Conservation (phyloP, 2,888 invertebrate genomes). For the Vesta saturnalis region DNA sequence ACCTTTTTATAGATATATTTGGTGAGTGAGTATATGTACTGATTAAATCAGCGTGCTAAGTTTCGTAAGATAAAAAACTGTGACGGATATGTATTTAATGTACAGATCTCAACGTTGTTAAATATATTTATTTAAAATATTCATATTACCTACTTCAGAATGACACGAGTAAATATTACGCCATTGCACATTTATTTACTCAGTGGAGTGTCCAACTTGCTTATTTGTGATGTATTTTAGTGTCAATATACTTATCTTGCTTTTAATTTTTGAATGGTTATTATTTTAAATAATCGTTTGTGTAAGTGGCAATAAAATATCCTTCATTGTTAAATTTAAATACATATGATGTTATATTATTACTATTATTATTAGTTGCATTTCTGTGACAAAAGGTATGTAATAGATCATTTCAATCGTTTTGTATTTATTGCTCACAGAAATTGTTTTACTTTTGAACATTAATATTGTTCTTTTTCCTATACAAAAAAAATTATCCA, state of each 20-base stretch:
- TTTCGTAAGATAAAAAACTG: slow-evolving; percentile 26
- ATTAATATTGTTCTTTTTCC: slow-evolving; percentile 29
- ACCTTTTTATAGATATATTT: slow-evolving; percentile 21
- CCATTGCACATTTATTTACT: slow-evolving; percentile 32
- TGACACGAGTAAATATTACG: slow-evolving; percentile 18
- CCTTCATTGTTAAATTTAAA: slow-evolving; percentile 48
- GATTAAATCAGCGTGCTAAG: slow-evolving; percentile 32
- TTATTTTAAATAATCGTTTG: slow-evolving; percentile 43
- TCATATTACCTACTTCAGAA: slow-evolving; percentile 12
- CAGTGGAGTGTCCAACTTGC: slow-evolving; percentile 25
- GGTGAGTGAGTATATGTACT: slow-evolving; percentile 15
- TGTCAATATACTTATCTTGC: slow-evolving; percentile 29
- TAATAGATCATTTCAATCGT: slow-evolving; percentile 14
- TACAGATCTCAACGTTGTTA: slow-evolving; percentile 53
- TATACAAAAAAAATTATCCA: slow-evolving; percentile 36
- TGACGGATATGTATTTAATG: slow-evolving; percentile 50
- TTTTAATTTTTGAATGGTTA: slow-evolving; percentile 25
- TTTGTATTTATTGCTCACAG: slow-evolving; percentile 29
- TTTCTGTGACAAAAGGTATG: slow-evolving; percentile 28
- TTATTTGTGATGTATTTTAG: slow-evolving; percentile 38
- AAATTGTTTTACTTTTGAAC: slow-evolving; percentile 26
- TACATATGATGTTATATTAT: slow-evolving; percentile 21
- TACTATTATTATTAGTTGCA: slow-evolving; percentile 17
- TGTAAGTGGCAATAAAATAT: slow-evolving; percentile 48
- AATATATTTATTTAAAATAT: slow-evolving; percentile 45